phyloP scores from a whole-genome alignment of 2,888 invertebrate species.

The Mythimna pallens region DNA sequence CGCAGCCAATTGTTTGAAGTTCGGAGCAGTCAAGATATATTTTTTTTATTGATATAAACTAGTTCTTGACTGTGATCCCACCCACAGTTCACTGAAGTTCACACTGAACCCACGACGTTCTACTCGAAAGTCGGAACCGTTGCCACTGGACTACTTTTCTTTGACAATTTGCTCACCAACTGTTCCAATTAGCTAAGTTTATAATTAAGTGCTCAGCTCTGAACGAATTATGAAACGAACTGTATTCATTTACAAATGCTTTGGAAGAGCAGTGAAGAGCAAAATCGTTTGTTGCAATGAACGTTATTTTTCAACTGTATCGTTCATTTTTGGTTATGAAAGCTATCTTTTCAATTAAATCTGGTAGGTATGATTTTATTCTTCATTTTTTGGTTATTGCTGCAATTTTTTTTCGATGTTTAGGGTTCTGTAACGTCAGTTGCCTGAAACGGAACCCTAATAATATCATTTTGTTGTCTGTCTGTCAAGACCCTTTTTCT shows the following conservation, averaged over 20 bases:
- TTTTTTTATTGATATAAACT: no score
- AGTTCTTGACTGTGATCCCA: no score
- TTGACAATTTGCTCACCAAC: slow-evolving; percentile 25
- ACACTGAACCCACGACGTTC: no score
- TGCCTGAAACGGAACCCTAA: no score
- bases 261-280: slow-evolving; percentile 42
- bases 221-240: slow-evolving; percentile 43
- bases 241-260: slow-evolving; percentile 28
- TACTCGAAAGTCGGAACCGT: no score
- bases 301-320: slow-evolving; percentile 29
- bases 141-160: no score
- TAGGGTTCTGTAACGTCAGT: no score
- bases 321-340: slow-evolving; percentile 52
- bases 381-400: not conserved
- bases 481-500: no score
- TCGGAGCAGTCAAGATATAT: no score
- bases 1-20: no score
- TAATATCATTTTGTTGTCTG: no score
- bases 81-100: no score
- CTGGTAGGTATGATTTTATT: slow-evolving; percentile 9
- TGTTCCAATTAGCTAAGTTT: slow-evolving; percentile 34
- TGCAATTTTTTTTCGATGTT: not conserved
- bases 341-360: slow-evolving; percentile 45
- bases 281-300: slow-evolving; percentile 53
- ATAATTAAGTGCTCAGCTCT: slow-evolving; percentile 37